Conservation (phyloP, 2,113 vertebrate genomes). For the Lepidiolamprologus cunningtoni region DNA sequence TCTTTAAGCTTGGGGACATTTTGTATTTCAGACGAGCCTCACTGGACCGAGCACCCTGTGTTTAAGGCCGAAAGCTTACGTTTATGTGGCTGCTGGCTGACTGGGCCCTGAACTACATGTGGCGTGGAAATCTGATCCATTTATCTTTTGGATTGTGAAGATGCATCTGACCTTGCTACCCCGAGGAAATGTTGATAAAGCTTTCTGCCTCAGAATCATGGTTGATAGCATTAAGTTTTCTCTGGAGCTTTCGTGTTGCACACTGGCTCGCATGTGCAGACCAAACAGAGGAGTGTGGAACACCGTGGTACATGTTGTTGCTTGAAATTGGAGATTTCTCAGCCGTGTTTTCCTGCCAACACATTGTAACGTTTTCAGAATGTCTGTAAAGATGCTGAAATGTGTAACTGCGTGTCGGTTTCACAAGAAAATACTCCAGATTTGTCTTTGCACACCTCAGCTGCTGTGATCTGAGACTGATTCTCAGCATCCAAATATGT, state of each 20-base stretch:
- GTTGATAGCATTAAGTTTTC: conserved; percentile 33
- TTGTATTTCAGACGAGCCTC: conserved; percentile 52
- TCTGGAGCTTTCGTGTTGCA: conserved; percentile 4
- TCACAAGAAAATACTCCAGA: not conserved
- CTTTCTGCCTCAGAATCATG: conserved; percentile 36
- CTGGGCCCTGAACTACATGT: conserved; percentile 35
- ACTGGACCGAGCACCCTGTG: conserved; percentile 43
- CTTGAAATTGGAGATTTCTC: conserved; percentile 17
- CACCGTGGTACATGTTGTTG: not conserved
- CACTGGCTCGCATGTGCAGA: not conserved
- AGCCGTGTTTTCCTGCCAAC: not conserved
- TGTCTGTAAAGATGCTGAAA: not conserved
- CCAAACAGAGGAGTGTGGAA: not conserved
- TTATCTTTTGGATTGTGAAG: conserved; percentile 55
- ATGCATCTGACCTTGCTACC: conserved; percentile 52
- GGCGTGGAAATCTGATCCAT: conserved; percentile 53
- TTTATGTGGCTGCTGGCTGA: conserved; percentile 53
- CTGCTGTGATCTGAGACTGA: not conserved
- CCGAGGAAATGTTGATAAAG: conserved; percentile 56
- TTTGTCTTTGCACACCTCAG: not conserved
- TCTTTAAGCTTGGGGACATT: conserved; percentile 44
- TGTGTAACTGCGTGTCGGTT: not conserved
- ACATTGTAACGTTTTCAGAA: not conserved
- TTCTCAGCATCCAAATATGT: not conserved
- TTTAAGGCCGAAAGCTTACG: conserved; percentile 50